A percentile compares a stretch with the other conserved stretches of the same genome.
Evolutionary conservation across 2,888 invertebrate species (phyloP).

Genomic region (Drosophila kambysellisi): DNA sequence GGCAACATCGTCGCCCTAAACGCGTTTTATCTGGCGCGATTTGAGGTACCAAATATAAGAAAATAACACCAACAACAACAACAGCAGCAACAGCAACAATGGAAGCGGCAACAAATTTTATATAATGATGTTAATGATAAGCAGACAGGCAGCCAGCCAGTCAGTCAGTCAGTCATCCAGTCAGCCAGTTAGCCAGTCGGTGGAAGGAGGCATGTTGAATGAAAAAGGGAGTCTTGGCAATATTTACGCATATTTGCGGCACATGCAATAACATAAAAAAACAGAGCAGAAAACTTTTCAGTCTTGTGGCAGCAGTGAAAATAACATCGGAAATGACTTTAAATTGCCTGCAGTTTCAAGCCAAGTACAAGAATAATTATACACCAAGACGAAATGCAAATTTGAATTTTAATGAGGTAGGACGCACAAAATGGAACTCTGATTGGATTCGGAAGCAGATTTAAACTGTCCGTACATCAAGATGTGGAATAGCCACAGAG

Average conservation of each 20-base stretch:
- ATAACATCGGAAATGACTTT: conserved; percentile 31
- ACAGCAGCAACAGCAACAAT: conserved; percentile 30
- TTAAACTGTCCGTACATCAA: conserved; percentile 1
- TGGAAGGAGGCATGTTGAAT: neutral
- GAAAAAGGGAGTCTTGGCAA: conserved; percentile 39
- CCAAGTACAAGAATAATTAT: conserved; percentile 4
- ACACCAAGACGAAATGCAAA: conserved; percentile 17
- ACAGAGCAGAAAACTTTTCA: conserved; percentile 24
- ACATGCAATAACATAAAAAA: conserved; percentile 66
- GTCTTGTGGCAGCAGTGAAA: conserved; percentile 18
- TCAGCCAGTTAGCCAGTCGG: conserved; percentile 3
- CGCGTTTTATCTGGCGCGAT: conserved; percentile 60
- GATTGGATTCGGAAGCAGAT: conserved; percentile 24
- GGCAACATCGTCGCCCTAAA: conserved; percentile 47
- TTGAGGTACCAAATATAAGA: conserved; percentile 39
- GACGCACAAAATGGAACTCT: conserved; percentile 5
- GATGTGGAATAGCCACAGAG: neutral
- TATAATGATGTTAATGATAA: conserved; percentile 79
- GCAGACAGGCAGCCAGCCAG: conserved; percentile 42
- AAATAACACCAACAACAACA: conserved; percentile 29
- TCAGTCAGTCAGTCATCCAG: conserved; percentile 7
- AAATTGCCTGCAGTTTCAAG: conserved; percentile 47
- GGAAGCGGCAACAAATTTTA: conserved; percentile 57
- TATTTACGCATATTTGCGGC: conserved; percentile 77
- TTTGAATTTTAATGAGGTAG: conserved; percentile 40